Base-by-base conservation (phyloP, 2,797 vertebrate genomes). In the Malacoraja senta region DNA sequence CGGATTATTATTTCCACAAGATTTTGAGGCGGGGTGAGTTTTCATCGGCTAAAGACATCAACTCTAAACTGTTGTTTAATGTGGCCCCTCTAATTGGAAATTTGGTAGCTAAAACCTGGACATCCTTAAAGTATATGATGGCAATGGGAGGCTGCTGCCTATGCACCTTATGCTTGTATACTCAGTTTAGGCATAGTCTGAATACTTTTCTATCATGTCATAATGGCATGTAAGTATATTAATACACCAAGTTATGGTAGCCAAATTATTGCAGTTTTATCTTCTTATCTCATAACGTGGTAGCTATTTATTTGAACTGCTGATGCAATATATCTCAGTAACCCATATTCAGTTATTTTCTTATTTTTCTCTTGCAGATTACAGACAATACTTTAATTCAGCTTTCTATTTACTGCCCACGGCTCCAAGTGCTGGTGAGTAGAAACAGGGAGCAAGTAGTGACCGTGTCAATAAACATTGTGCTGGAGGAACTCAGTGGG, bases 381-480 rank as follows among this genome's bases (percentile, higher is more conserved):
- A 99, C 98, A 96, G 99, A 99, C 95, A 97, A 97, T 93, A 98
- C 99, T 0, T 96, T 99, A 88, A 99, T 99, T 95, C 98, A 99
- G 96, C 97, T 99, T 83, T 99, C 99, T 93, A 98, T 99, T 96
- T 97, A 99, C 96, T 99, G 98, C 96, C 99, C 99, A 93, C 96
- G 97, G 94, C 97, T 99, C 93, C 99, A 99, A 96, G 98, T 99
- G 93, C 96, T 99, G 97, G 99, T 99, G 95, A 98, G 98, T 97
- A 38, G 29, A 76, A 53, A 68, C n/a, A n/a, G 10, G 21, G n/a
- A 88, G n/a, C 71, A 74, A 74, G 71, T 74, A 74, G 21, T 74
- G 19, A 74, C 71, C 19, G 1, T 74, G 71, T 21, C 71, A 53
- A 53, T 4, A 53, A 53, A 53, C 44, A 53, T 53, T 53, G 44